phyloP scores from a whole-genome alignment of 2,113 vertebrate species.

The Tamias sibiricus region DNA sequence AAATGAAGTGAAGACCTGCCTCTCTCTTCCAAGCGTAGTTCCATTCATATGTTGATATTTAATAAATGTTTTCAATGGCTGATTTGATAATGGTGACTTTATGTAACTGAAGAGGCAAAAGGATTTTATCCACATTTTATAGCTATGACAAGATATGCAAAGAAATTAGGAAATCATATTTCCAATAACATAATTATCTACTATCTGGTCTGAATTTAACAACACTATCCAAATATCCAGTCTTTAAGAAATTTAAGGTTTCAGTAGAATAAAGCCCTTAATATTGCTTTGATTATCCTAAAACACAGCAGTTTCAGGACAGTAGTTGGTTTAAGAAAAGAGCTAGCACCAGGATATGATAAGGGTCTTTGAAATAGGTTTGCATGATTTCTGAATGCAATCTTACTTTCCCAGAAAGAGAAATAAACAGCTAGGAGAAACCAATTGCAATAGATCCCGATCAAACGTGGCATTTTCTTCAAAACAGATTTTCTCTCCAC shows the following conservation, averaged over 20 bases:
- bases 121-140: conserved; percentile 38
- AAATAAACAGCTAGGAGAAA: conserved; percentile 66
- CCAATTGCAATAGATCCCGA: conserved; percentile 54
- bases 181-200: conserved; percentile 13
- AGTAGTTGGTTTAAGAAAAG: conserved; percentile 11
- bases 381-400: conserved; percentile 58
- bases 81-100: conserved; percentile 30
- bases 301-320: neutral
- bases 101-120: conserved; percentile 41
- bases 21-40: neutral
- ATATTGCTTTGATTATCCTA: conserved; percentile 23
- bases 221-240: neutral
- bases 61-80: conserved; percentile 54
- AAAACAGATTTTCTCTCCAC: conserved; percentile 54
- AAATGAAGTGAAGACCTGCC: conserved; percentile 18
- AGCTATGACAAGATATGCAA: conserved; percentile 17
- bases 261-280: neutral
- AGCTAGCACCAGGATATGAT: neutral
- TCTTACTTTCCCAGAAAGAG: conserved; percentile 67
- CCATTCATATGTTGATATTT: conserved; percentile 47
- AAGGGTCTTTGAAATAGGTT: conserved; percentile 58
- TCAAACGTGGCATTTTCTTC: conserved; percentile 63
- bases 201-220: conserved; percentile 42
- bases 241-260: conserved; percentile 24
- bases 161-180: conserved; percentile 55